Percentiles rank a stretch among this genome's conserved stretches.
These are phyloP conservation scores for Apamea crenata DNA, from an alignment of 2,888 invertebrate species.

Conservation along the genomic window DNA sequence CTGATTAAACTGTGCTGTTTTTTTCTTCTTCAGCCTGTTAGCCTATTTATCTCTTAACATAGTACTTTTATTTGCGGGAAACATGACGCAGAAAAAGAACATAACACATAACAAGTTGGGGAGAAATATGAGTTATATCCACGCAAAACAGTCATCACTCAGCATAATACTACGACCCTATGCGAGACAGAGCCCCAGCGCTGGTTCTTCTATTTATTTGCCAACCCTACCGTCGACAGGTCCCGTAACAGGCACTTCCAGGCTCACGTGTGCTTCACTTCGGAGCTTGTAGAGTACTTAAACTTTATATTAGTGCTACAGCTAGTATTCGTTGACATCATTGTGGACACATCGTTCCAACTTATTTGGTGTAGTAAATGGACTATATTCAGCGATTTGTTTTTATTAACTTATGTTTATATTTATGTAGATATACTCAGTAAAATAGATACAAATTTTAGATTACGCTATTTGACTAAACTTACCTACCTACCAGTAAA, in stretches of 20 bases:
- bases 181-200: too few relatives aligned
- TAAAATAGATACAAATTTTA: too few relatives aligned
- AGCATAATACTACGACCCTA: too few relatives aligned
- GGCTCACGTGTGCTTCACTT: not conserved
- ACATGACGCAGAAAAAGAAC: too few relatives aligned
- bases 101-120: too few relatives aligned
- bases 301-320: not conserved
- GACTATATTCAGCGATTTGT: not conserved
- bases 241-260: not conserved
- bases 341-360: not conserved
- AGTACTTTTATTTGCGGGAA: too few relatives aligned
- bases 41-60: not conserved
- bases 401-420: not conserved
- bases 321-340: not conserved
- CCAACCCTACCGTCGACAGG: not conserved
- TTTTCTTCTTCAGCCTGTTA: not conserved
- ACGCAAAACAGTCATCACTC: too few relatives aligned
- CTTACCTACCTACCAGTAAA: too few relatives aligned
- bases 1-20: not conserved
- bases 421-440: too few relatives aligned
- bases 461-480: too few relatives aligned
- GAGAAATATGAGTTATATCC: too few relatives aligned
- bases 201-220: not conserved
- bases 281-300: not conserved
- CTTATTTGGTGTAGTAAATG: not conserved